Evolutionary conservation across 2,888 invertebrate genomes (phyloP).

Genomic region (Dryococelus australis): DNA sequence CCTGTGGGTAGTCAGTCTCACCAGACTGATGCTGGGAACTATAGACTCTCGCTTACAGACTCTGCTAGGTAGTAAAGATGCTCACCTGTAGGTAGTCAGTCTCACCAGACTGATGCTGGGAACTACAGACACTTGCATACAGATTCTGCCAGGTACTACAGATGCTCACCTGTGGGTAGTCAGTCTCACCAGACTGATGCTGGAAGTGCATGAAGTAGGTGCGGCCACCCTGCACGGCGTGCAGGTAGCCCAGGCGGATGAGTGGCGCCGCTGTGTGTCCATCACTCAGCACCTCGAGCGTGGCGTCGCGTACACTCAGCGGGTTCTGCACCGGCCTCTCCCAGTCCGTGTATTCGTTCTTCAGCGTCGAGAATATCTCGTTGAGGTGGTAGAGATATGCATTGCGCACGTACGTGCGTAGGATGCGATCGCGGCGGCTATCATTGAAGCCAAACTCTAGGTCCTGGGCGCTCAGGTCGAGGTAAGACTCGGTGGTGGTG

Average conservation of each 20-base stretch:
- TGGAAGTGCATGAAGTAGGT: slow-evolving; percentile 90
- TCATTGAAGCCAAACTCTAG: slow-evolving; percentile 91
- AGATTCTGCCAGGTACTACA: no score
- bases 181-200: slow-evolving; percentile 83
- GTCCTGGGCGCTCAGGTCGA: slow-evolving; percentile 78
- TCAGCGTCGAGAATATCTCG: slow-evolving; percentile 91
- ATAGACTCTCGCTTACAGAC: no score
- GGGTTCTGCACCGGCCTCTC: slow-evolving; percentile 87
- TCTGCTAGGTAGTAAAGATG: no score
- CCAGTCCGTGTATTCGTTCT: slow-evolving; percentile 98
- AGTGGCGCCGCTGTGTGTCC: slow-evolving; percentile 90
- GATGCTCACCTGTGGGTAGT: slow-evolving; percentile 72
- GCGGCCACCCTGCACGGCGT: slow-evolving; percentile 78
- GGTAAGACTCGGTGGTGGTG: slow-evolving; percentile 82
- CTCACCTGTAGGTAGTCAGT: slow-evolving; percentile 51
- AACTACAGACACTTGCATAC: no score
- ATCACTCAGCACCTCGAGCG: slow-evolving; percentile 88
- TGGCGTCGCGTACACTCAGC: slow-evolving; percentile 83
- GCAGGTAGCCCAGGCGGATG: slow-evolving; percentile 80
- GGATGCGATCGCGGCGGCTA: slow-evolving; percentile 76
- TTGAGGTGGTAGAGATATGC: slow-evolving; percentile 94
- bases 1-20: slow-evolving; percentile 81
- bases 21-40: slow-evolving; percentile 66
- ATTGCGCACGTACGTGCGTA: slow-evolving; percentile 90
- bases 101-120: slow-evolving; percentile 51